A percentile compares a stretch with the other conserved stretches of the same genome.
phyloP scores from a whole-genome alignment of 2,113 vertebrate species.

The Syrrhaptes paradoxus region DNA sequence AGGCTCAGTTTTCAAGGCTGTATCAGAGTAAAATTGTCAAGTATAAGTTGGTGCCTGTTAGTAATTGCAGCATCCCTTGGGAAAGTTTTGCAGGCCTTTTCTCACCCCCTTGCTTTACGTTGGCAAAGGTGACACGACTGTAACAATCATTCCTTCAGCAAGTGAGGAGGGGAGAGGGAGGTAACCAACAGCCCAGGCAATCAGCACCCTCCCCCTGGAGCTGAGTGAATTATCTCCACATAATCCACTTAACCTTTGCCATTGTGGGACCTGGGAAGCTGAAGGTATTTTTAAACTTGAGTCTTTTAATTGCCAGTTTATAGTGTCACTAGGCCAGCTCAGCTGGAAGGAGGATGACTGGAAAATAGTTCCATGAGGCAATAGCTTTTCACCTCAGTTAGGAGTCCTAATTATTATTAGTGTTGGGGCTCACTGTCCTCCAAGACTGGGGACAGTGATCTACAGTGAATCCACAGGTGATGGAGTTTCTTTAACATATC shows the following conservation, averaged over 20 bases:
- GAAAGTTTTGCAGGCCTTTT: constrained; percentile 20
- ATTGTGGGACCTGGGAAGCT: constrained; percentile 67
- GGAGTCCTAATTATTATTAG: constrained; percentile 72
- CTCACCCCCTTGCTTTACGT: neutral
- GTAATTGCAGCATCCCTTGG: neutral
- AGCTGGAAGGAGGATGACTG: constrained; percentile 75
- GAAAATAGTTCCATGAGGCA: constrained; percentile 74
- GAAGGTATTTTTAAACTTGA: constrained; percentile 77
- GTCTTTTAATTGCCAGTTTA: constrained; percentile 80
- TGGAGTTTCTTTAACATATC: neutral
- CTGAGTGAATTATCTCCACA: constrained; percentile 79
- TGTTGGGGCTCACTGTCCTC: constrained; percentile 41
- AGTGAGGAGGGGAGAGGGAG: constrained; percentile 48
- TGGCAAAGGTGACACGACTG: constrained; percentile 34
- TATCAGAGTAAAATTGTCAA: neutral
- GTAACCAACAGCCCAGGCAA: constrained; percentile 40
- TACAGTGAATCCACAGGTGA: constrained; percentile 10
- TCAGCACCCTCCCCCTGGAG: constrained; percentile 68
- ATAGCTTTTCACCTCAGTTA: constrained; percentile 78
- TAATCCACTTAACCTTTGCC: constrained; percentile 86
- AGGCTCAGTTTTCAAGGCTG: neutral
- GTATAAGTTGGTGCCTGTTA: neutral
- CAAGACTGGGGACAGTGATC: neutral
- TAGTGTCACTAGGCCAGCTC: constrained; percentile 74
- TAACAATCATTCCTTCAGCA: constrained; percentile 19